phyloP scores from a whole-genome alignment of 1,140 invertebrate genomes.

The Drosophila persimilis region DNA sequence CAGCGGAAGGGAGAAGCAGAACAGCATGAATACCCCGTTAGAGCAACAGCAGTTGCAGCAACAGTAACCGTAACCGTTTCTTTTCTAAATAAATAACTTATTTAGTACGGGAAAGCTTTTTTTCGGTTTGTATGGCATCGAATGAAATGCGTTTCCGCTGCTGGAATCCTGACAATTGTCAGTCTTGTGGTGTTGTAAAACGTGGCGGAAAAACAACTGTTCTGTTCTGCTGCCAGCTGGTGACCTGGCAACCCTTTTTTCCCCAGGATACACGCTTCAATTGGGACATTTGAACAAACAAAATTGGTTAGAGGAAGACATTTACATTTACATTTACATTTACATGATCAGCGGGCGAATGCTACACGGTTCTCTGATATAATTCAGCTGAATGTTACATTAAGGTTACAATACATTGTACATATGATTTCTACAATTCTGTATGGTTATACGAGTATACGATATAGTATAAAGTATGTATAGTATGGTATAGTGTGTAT shows the following conservation, averaged over 20 bases:
- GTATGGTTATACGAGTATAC: too few species aligned
- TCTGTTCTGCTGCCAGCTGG: constrained; percentile 40
- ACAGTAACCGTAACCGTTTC: constrained; percentile 32
- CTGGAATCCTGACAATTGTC: constrained; percentile 25
- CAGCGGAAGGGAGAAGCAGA: constrained; percentile 1
- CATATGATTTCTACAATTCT: constrained; percentile 8
- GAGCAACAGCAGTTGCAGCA: constrained; percentile 25
- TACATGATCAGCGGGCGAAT: constrained; percentile 30
- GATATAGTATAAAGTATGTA: too few species aligned
- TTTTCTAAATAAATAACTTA: constrained; percentile 77
- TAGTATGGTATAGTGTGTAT: constrained; percentile 5
- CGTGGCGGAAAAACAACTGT: constrained; percentile 46
- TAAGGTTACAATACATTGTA: constrained; percentile 24
- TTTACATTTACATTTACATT: constrained; percentile 13
- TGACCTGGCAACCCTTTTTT: constrained; percentile 27
- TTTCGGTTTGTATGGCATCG: constrained; percentile 33
- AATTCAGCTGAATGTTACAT: constrained; percentile 15
- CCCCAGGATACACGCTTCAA: constrained; percentile 29
- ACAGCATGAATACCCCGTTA: constrained; percentile 21
- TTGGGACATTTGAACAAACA: constrained; percentile 42
- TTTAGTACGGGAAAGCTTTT: constrained; percentile 39
- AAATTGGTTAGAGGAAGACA: constrained; percentile 43
- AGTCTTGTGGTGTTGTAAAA: constrained; percentile 38
- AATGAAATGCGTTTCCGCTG: constrained; percentile 53
- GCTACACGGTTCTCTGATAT: constrained; percentile 14